phyloP scores from a whole-genome alignment of 1,140 invertebrate genomes.

The Cydia splendana region DNA sequence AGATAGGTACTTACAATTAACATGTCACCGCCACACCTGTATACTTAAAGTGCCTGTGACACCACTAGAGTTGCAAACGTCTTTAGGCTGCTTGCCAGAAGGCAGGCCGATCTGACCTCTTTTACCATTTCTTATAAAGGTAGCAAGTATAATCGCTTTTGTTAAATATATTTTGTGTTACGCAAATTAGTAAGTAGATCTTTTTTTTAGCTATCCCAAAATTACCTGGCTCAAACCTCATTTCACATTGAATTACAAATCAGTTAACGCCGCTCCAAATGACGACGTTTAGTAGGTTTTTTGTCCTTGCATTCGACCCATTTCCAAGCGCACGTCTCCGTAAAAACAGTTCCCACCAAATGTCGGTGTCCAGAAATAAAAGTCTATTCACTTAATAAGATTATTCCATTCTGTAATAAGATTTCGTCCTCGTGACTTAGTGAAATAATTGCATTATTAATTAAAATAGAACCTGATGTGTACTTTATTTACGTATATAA shows the following conservation, averaged over 20 bases:
- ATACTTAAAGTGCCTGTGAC: too few relatives aligned
- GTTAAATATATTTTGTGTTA: background rate
- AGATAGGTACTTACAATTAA: too few relatives aligned
- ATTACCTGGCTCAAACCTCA: conserved; percentile 12
- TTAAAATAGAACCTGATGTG: too few relatives aligned
- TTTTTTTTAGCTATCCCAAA: background rate
- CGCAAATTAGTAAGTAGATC: background rate
- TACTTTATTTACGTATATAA: too few relatives aligned
- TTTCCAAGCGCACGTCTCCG: conserved; percentile 7
- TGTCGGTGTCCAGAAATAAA: conserved; percentile 1
- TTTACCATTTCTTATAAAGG: too few relatives aligned
- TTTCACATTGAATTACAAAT: conserved; percentile 20
- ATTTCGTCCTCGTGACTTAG: too few relatives aligned
- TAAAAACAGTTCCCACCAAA: conserved; percentile 21
- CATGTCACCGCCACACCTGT: too few relatives aligned
- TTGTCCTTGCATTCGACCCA: conserved; percentile 21
- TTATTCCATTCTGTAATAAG: background rate
- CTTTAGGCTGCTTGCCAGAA: too few relatives aligned
- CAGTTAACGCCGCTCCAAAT: conserved; percentile 27
- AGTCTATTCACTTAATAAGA: conserved; percentile 1
- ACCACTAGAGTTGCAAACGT: too few relatives aligned
- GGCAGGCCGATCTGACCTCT: too few relatives aligned
- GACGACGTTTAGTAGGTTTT: conserved; percentile 24
- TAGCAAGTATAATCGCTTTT: too few relatives aligned
- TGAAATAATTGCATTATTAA: too few relatives aligned